Conservation (phyloP, 2,888 invertebrate species). For the Cryptus viduatorius region DNA sequence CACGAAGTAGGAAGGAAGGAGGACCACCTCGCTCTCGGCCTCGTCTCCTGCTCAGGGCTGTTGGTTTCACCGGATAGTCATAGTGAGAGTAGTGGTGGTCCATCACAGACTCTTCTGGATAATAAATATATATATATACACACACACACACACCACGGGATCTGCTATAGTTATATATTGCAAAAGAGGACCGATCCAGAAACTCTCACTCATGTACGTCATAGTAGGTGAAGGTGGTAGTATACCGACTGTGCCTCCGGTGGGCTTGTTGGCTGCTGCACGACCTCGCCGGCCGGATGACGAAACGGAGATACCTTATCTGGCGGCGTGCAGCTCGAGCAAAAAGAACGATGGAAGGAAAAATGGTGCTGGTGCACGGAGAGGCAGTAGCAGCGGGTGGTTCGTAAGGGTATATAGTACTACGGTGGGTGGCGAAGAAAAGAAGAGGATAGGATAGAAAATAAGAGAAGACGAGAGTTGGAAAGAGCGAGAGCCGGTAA, state of each 20-base stretch:
- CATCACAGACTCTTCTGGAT: constrained; percentile 45
- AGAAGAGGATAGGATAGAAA: constrained; percentile 44
- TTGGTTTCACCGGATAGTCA: constrained; percentile 31
- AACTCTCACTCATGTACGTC: constrained; percentile 35
- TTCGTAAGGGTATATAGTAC: constrained; percentile 32
- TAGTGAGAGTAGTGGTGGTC: constrained; percentile 39
- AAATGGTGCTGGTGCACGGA: constrained; percentile 67
- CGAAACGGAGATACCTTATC: constrained; percentile 73
- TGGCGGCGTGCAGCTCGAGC: constrained; percentile 72
- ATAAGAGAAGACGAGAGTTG: constrained; percentile 35
- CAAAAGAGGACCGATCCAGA: constrained; percentile 47
- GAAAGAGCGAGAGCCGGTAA: constrained; percentile 69
- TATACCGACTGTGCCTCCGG: constrained; percentile 42
- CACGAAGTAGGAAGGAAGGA: constrained; percentile 35
- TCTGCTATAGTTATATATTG: not conserved
- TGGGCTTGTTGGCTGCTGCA: constrained; percentile 49
- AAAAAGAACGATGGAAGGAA: constrained; percentile 70
- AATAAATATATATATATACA: not conserved
- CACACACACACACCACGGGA: not conserved
- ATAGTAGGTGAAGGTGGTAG: constrained; percentile 7
- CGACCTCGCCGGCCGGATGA: constrained; percentile 70
- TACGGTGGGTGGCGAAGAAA: constrained; percentile 50
- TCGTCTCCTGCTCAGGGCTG: constrained; percentile 4
- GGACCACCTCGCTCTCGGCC: constrained; percentile 33
- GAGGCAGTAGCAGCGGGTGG: constrained; percentile 43